Evolutionary conservation across 2,888 invertebrate genomes (phyloP), one percentile per base, ranked within the genome.

Genomic region (Trissoscelio sp.): DNA sequence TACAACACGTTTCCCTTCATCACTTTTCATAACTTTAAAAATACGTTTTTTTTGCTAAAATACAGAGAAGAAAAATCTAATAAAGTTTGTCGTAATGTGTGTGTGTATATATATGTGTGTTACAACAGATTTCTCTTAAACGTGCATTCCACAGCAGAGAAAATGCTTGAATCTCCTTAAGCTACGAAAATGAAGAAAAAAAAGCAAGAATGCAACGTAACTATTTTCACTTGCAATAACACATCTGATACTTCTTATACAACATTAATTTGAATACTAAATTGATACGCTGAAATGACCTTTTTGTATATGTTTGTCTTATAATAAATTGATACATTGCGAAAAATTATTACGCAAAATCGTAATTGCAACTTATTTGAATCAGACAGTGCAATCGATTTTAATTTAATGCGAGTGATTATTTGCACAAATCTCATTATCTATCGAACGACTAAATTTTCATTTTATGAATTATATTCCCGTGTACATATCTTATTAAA

Each of bases 91-190:
- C 53, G 60, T 72, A 53, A 64, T 62, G 55, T 37, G 16, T 28
- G 39, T 11, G 18, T 31, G 46, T 44, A 18, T 48, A 42, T 57
- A 28, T 22, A 12, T 28, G 14, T n/a, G 39, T 34, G 51, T 72
- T 73, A 62, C 60, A 62, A 55, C 46, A 62, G 64, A 74, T 74
- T 74, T 64, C 64, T 74, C 74, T 64, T 37, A 64, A 74, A 74
- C 34, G 74, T 57, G 60, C 64, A 74, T 74, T 74, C 64, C 64
- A 12, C 18, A 16, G 73, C 55, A 55, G 53, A 55, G 46, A 73
- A 73, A 73, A 64, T 44, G 37, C 57, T 37, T 37, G 64, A 74
- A 74, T 55, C 64, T 74, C 57, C 64, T 74, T 74, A 64, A 57
- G 74, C 64, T 64, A 64, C 64, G 53, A 64, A 74, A 74, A 64